phyloP scores from a whole-genome alignment of 2,113 vertebrate genomes.

The Siniperca chuatsi region DNA sequence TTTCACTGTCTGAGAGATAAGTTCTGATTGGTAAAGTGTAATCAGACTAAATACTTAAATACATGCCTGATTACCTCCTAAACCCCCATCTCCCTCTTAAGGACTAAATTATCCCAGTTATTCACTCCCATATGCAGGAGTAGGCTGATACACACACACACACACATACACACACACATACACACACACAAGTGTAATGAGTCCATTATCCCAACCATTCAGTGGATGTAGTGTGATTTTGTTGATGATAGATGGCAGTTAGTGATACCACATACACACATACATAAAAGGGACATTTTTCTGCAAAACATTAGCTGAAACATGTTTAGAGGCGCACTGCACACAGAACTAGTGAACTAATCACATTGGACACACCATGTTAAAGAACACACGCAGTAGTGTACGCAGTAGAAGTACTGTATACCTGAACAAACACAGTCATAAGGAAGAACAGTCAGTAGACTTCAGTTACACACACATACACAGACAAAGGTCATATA shows the following conservation, averaged over 20 bases:
- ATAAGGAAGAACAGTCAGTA: neutral
- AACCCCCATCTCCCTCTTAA: conserved; percentile 41
- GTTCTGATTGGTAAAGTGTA: neutral
- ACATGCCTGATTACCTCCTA: conserved; percentile 54
- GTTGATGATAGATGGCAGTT: conserved; percentile 53
- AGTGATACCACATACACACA: conserved; percentile 51
- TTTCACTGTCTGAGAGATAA: conserved; percentile 7
- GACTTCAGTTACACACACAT: neutral
- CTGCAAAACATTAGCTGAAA: neutral
- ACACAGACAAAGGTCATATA: neutral
- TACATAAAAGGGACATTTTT: neutral
- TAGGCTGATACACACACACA: conserved; percentile 2
- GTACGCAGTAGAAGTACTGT: too few species aligned
- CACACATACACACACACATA: neutral
- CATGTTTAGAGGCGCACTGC: neutral
- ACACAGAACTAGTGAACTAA: neutral
- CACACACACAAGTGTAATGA: neutral
- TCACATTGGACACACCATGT: neutral
- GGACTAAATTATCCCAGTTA: conserved; percentile 63
- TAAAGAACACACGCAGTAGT: too few species aligned
- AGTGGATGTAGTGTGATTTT: too few species aligned
- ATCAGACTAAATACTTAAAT: conserved; percentile 48
- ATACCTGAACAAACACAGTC: neutral
- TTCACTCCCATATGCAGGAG: conserved; percentile 38
- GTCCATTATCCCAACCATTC: too few species aligned